phyloP scores from a whole-genome alignment of 2,888 invertebrate genomes.

The Himalopsyche japonica region DNA sequence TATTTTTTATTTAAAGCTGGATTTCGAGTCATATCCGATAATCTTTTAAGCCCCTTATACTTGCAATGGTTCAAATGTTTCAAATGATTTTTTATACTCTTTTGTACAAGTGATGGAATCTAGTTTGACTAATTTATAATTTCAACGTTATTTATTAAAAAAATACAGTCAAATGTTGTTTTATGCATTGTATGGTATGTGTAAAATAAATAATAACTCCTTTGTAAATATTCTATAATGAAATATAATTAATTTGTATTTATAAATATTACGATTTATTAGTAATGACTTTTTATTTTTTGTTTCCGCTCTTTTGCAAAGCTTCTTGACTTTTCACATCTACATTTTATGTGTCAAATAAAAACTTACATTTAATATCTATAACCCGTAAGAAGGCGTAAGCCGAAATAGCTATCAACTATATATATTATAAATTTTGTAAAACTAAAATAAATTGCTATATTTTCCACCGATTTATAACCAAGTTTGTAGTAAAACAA shows the following conservation, averaged over 20 bases:
- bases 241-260: conserved; percentile 24
- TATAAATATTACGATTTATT: conserved; percentile 30
- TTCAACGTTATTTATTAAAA: conserved; percentile 15
- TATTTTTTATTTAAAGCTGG: neutral
- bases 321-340: no score
- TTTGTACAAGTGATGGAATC: neutral
- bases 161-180: conserved; percentile 1
- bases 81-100: neutral
- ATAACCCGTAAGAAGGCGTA: no score
- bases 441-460: no score
- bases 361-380: no score
- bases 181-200: conserved; percentile 3
- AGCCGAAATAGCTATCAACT: no score
- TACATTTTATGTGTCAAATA: no score
- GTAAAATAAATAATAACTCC: neutral
- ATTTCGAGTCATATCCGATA: neutral
- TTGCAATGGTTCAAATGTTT: neutral
- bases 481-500: no score
- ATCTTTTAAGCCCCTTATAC: neutral
- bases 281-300: conserved; percentile 19
- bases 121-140: conserved; percentile 12
- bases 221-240: conserved; percentile 4
- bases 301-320: neutral
- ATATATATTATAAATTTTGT: no score
- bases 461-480: no score